These are phyloP conservation scores for Heliconius charithonia DNA, from an alignment of 2,888 invertebrate genomes.

Conservation along the genomic window DNA sequence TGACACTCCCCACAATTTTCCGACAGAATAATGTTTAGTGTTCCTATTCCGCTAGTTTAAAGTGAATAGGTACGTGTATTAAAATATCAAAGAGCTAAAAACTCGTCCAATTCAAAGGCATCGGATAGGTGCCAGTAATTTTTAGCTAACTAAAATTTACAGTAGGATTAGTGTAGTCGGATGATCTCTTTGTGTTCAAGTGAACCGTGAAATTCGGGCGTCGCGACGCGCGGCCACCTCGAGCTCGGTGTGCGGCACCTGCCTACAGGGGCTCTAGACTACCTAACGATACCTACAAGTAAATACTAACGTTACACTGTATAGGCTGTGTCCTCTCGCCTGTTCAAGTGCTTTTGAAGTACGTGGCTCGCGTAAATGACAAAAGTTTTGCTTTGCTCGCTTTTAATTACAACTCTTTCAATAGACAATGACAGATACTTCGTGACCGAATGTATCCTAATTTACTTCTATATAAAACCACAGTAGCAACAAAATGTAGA, in stretches of 20 bases:
- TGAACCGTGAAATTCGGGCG: slow-evolving; percentile 55
- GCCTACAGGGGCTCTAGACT: background rate
- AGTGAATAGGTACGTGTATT: slow-evolving; percentile 20
- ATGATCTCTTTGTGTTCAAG: slow-evolving; percentile 60
- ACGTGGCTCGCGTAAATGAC: slow-evolving; percentile 32
- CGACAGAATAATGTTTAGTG: slow-evolving; percentile 1
- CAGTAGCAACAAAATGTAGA: background rate
- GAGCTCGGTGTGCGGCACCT: slow-evolving; percentile 7
- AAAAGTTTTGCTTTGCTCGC: slow-evolving; percentile 32
- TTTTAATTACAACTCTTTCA: slow-evolving; percentile 32
- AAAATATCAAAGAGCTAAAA: slow-evolving; percentile 45
- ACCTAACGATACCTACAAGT: background rate
- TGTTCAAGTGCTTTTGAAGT: slow-evolving; percentile 4
- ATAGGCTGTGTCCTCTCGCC: background rate
- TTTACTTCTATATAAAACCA: slow-evolving; percentile 6
- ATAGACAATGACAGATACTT: slow-evolving; percentile 13
- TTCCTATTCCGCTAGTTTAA: slow-evolving; percentile 24
- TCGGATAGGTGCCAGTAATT: slow-evolving; percentile 48
- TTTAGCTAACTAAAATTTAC: slow-evolving; percentile 53
- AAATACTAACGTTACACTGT: slow-evolving; percentile 1
- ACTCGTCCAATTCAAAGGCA: slow-evolving; percentile 45
- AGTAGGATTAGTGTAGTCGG: slow-evolving; percentile 53
- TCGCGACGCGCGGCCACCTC: slow-evolving; percentile 32
- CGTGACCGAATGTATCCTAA: background rate
- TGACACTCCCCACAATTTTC: background rate